These are phyloP conservation scores for Leptodactylus fallax DNA, from an alignment of 2,797 vertebrate genomes.

Conservation along the genomic window DNA sequence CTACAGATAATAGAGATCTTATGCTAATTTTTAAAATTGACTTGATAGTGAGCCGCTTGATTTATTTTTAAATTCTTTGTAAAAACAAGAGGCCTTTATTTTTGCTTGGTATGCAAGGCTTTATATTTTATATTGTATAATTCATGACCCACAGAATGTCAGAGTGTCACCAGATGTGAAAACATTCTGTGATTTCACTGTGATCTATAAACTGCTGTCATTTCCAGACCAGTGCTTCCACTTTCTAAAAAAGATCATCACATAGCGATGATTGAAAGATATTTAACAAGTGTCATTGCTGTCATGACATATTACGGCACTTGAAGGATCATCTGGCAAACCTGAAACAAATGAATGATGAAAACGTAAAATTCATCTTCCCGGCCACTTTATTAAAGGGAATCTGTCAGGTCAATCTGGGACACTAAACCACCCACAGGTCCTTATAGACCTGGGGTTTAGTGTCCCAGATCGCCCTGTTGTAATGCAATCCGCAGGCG, in stretches of 20 bases:
- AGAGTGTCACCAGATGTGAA: not conserved
- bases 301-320: not conserved
- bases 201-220: not conserved
- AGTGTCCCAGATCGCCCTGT: no score
- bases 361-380: not conserved
- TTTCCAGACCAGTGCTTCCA: not conserved
- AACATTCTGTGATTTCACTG: not conserved
- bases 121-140: not conserved
- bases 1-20: no score
- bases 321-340: not conserved
- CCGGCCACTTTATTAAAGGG: not conserved
- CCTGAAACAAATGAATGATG: no score
- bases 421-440: no score
- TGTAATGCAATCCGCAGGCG: no score
- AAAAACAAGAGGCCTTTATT: no score
- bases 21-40: no score
- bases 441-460: no score
- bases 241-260: not conserved
- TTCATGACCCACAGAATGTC: not conserved
- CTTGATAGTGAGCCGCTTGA: no score
- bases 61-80: no score
- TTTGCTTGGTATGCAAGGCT: no score
- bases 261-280: not conserved
- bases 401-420: no score
- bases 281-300: conserved; percentile 3